Evolutionary conservation across 2,797 vertebrate genomes (phyloP), one percentile per base, ranked within the genome.

Genomic region (Catamblyrhynchus diadema): DNA sequence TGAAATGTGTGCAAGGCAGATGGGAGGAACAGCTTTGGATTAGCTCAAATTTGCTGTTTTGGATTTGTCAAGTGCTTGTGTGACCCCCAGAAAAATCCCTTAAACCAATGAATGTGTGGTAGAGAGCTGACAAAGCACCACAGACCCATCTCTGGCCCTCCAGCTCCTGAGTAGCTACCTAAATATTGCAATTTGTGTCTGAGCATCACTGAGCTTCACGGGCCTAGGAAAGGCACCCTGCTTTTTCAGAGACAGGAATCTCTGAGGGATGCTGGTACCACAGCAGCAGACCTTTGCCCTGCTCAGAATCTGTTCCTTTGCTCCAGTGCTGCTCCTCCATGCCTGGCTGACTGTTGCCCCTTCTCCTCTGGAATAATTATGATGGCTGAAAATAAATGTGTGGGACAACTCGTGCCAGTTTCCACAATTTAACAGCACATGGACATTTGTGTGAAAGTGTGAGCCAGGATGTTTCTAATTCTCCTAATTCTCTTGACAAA

Each of bases 401-500:
- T 81, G 71, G 78, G 53, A 67, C 59, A 51, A 24, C 27, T 54
- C 9, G 2, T 83, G 87, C 89, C 94, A 92, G 70, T 72, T 86
- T 88, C 65, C 62, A 65, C 56, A 73, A 3, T 83, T 88, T 64
- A 83, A 47, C 77, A 77, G 92, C 64, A 21, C 73, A 61, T 35
- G 83, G 86, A 62, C 81, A 57, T 78, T 85, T 59, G 86, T 90
- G 72, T 87, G 78, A 51, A 82, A 95, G 85, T 67, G 53, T 41
- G 60, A 91, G 81, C 88, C 81, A 95, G 82, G 56, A 60, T 79
- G 85, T 64, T 79, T 94, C 56, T 42, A 73, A 57, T 95, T 89
- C 87, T 83, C 75, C 32, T 66, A 78, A 86, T 95, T 95, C 72
- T 85, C 67, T 81, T 3, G 1, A 65, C 56, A 88, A 88, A 95